A percentile compares a stretch with the other conserved stretches of the same genome.
phyloP scores from a whole-genome alignment of 1,140 invertebrate species.

The Drosophila rhopaloa region DNA sequence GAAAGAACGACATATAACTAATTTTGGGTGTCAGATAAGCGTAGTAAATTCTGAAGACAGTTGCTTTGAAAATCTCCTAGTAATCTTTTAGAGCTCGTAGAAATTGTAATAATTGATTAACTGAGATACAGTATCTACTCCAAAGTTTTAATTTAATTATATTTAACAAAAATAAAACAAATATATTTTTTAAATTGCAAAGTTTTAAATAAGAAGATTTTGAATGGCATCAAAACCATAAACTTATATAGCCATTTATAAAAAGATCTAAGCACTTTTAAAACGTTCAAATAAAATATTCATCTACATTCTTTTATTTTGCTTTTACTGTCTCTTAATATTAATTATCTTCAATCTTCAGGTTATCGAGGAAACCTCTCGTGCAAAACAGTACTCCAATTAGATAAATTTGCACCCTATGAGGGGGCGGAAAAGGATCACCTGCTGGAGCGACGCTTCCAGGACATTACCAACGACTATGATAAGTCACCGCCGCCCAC shows the following conservation, averaged over 20 bases:
- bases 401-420: constrained; percentile 78
- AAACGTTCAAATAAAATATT: too few relatives aligned
- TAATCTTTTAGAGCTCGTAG: not conserved
- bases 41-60: not conserved
- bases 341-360: constrained; percentile 11
- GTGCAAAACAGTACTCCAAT: constrained; percentile 79
- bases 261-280: too few relatives aligned
- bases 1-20: constrained; percentile 35
- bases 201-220: too few relatives aligned
- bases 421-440: constrained; percentile 73
- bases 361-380: constrained; percentile 84
- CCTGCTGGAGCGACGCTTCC: constrained; percentile 75
- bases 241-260: too few relatives aligned
- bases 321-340: not conserved
- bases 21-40: constrained; percentile 15
- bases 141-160: too few relatives aligned
- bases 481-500: constrained; percentile 80
- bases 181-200: too few relatives aligned
- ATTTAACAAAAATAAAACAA: too few relatives aligned
- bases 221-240: too few relatives aligned
- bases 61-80: not conserved
- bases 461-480: constrained; percentile 81
- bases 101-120: not conserved
- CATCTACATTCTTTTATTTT: not conserved
- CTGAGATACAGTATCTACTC: not conserved